Evolutionary conservation across 2,888 invertebrate genomes (phyloP), one percentile per base, ranked within the genome.

Genomic region (Tenthredo mesomela): DNA sequence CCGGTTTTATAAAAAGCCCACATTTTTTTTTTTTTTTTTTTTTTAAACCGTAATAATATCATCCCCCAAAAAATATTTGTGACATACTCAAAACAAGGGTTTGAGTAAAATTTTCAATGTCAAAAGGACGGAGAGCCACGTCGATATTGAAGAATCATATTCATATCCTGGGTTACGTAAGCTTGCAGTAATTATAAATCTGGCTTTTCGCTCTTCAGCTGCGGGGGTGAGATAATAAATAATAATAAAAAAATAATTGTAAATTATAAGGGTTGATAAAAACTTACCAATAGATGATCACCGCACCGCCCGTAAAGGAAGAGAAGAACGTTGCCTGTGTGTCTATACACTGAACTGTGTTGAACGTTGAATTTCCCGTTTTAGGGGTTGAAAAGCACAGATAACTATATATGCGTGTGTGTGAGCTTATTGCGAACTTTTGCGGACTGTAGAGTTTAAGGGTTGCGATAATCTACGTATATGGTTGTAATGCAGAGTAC

Each of bases 241-340:
- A n/a, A n/a, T n/a, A n/a, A n/a, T n/a, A n/a, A n/a, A n/a, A n/a
- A n/a, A n/a, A n/a, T n/a, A n/a, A n/a, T n/a, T n/a, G n/a, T n/a
- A n/a, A n/a, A n/a, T n/a, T n/a, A n/a, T n/a, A 43, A 12, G 71
- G 40, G 40, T 73, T 43, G 40, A 25, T 3, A 43, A 73, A 73
- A 73, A 73, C 71, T 73, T n/a, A 73, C 71, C 71, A 73, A 43
- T n/a, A 43, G 71, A 73, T 43, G 43, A 73, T 21, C 21, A 61
- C 25, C 61, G n/a, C n/a, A 25, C 10, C 61, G 61, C 61, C 61
- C 61, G 21, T n/a, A 2, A 3, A n/a, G 3, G 70, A 10, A 18
- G n/a, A n/a, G n/a, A n/a, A n/a, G n/a, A n/a, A 21, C n/a, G 9
- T 12, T 21, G 9, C 43, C 43, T 43, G 2, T 61, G 21, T 25